Evolutionary conservation across 1,140 invertebrate species (phyloP).

Genomic region (Ectropis grisescens): DNA sequence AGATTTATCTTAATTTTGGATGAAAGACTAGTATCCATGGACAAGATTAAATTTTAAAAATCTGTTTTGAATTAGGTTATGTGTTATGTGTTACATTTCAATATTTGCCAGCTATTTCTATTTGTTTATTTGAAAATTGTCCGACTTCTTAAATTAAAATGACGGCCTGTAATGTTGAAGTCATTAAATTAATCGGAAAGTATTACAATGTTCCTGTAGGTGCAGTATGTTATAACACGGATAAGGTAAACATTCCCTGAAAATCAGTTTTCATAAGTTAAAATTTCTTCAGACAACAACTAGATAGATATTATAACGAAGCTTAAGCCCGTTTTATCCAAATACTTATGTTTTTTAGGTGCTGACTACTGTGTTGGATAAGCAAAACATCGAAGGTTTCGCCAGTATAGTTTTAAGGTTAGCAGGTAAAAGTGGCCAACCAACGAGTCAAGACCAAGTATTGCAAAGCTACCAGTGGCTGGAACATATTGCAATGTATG

Average conservation of each 20-base stretch:
- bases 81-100: too few relatives aligned
- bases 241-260: conserved; percentile 30
- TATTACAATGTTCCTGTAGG: conserved; percentile 46
- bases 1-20: too few relatives aligned
- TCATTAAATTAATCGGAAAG: conserved; percentile 46
- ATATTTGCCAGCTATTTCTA: too few relatives aligned
- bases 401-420: conserved; percentile 45
- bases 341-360: conserved; percentile 25
- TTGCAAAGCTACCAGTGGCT: conserved; percentile 49
- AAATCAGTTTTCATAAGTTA: not conserved
- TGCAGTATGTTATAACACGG: conserved; percentile 48
- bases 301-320: too few relatives aligned
- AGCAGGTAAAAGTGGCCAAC: conserved; percentile 22
- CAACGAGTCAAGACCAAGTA: conserved; percentile 31
- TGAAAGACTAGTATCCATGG: too few relatives aligned
- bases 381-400: conserved; percentile 54
- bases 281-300: not conserved
- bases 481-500: conserved; percentile 50
- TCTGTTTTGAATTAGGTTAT: too few relatives aligned
- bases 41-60: too few relatives aligned
- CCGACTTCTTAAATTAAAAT: too few relatives aligned
- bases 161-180: conserved; percentile 34
- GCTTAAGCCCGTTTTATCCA: not conserved
- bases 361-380: conserved; percentile 44
- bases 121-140: too few relatives aligned